Percentiles rank a stretch among this genome's conserved stretches.
phyloP scores from a whole-genome alignment of 2,888 invertebrate genomes.

The Eupithecia vulgata region DNA sequence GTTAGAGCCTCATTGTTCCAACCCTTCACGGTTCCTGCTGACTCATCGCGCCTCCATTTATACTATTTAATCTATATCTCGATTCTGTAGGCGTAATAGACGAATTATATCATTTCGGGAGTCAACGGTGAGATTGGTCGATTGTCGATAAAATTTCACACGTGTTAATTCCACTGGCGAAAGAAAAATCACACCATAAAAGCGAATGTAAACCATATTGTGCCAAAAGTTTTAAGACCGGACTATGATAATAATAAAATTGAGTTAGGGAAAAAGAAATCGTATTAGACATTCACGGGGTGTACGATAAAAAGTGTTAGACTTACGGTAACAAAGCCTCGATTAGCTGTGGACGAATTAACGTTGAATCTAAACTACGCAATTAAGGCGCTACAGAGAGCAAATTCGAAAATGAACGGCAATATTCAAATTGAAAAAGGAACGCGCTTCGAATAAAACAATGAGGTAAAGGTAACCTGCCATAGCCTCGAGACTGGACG shows the following conservation, averaged over 20 bases:
- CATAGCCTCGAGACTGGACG: constrained; percentile 58
- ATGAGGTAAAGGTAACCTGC: constrained; percentile 64
- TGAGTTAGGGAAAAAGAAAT: constrained; percentile 55
- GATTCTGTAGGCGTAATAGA: constrained; percentile 69
- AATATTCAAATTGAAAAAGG: constrained; percentile 82
- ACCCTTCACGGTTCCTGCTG: constrained; percentile 68
- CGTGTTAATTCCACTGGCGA: constrained; percentile 53
- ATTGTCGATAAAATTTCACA: constrained; percentile 63
- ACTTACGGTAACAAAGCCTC: constrained; percentile 71
- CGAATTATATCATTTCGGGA: constrained; percentile 70
- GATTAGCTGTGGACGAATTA: constrained; percentile 80
- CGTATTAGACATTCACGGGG: constrained; percentile 69
- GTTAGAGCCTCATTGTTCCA: constrained; percentile 55
- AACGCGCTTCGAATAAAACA: constrained; percentile 79
- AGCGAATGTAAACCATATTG: constrained; percentile 61
- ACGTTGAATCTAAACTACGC: constrained; percentile 80
- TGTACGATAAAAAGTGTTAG: constrained; percentile 71
- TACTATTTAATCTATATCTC: constrained; percentile 77
- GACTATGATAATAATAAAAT: constrained; percentile 57
- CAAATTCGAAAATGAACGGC: constrained; percentile 80
- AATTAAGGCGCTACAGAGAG: constrained; percentile 79
- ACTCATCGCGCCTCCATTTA: constrained; percentile 78
- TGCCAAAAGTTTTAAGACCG: constrained; percentile 61
- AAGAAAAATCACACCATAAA: constrained; percentile 66
- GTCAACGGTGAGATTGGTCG: constrained; percentile 65